Base-by-base conservation (phyloP, 23 tunicate species). In the Styela plicata region DNA sequence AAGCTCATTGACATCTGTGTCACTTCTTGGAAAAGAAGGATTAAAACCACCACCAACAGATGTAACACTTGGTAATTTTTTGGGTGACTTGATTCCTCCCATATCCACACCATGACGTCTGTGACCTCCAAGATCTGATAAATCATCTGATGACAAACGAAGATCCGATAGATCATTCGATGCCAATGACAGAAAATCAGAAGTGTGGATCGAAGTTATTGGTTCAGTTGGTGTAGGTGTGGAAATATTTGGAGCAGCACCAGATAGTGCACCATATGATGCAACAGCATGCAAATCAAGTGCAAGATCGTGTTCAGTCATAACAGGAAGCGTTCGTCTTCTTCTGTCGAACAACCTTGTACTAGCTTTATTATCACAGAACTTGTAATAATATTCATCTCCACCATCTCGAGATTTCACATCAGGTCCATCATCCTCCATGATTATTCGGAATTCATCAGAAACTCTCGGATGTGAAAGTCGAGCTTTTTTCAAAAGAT, bases 351-450 rank as follows among this genome's bases (percentile, higher is more conserved):
- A 25, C 29, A 31, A 75, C 18, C 61, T 76, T 2, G 87, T 78
- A 53, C 97, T 77, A 19, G 85, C 33, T 63, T 64, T 36, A 65
- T 91, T 91, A 67, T 83, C 86, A 63, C 83, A 88, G 63, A 82
- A 91, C 27, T 64, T 70, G 31, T 74, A 82, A 63, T 86, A 91
- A 1, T 82, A 33, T 10, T 73, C 87, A n/a, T 83, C 83, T 26
- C 79, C 84, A 64, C 63, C 77, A n/a, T 78, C 85, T 34, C 70
- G 21, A 61, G 76, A 52, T 28, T 36, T 35, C 2, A 23, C 34
- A 19, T 44, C 37, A 13, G 23, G 22, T 3, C 5, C 21, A 19
- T 74, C 36, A 18, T 37, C 77, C 21, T 35, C 53, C 19, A 27
- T 25, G 29, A 57, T 63, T 28, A 30, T 79, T 16, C 31, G 63